phyloP scores from a whole-genome alignment of 2,888 invertebrate genomes.

The Crioceris asparagi region DNA sequence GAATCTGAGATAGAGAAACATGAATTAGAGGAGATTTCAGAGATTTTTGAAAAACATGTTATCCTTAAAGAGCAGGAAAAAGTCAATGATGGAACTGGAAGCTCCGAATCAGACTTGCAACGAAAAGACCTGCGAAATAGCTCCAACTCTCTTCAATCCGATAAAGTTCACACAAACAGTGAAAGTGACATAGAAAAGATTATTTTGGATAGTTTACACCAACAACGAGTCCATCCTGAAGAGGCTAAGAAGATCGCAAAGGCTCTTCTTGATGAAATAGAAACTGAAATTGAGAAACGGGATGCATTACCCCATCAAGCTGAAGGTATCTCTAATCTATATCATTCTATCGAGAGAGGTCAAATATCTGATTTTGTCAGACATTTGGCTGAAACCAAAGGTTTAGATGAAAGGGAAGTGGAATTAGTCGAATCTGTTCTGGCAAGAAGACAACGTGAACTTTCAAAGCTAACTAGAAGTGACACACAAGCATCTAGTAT shows the following conservation, averaged over 20 bases:
- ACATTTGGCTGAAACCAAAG: conserved; percentile 38
- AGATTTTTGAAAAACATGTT: neutral
- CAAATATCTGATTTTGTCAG: conserved; percentile 38
- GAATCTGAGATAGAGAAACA: conserved; percentile 7
- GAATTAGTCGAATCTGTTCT: conserved; percentile 42
- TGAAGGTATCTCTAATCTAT: conserved; percentile 10
- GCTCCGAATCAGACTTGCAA: conserved; percentile 35
- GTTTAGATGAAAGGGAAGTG: conserved; percentile 39
- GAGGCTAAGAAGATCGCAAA: conserved; percentile 43
- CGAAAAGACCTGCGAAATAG: conserved; percentile 36
- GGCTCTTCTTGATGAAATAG: conserved; percentile 43
- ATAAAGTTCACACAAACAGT: conserved; percentile 34
- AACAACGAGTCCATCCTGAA: conserved; percentile 38
- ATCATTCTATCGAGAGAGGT: conserved; percentile 27
- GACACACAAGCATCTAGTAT: conserved; percentile 45
- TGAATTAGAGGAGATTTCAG: neutral
- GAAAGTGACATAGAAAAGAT: conserved; percentile 36
- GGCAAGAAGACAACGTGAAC: conserved; percentile 37
- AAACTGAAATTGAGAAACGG: conserved; percentile 41
- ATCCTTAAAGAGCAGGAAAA: conserved; percentile 28
- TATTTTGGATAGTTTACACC: conserved; percentile 35
- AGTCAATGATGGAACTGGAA: conserved; percentile 34
- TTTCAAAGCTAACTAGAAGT: conserved; percentile 36
- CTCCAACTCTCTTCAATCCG: conserved; percentile 33
- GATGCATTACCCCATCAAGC: conserved; percentile 16